Base-by-base conservation (phyloP, 1,140 invertebrate genomes). In the Samia ricini region DNA sequence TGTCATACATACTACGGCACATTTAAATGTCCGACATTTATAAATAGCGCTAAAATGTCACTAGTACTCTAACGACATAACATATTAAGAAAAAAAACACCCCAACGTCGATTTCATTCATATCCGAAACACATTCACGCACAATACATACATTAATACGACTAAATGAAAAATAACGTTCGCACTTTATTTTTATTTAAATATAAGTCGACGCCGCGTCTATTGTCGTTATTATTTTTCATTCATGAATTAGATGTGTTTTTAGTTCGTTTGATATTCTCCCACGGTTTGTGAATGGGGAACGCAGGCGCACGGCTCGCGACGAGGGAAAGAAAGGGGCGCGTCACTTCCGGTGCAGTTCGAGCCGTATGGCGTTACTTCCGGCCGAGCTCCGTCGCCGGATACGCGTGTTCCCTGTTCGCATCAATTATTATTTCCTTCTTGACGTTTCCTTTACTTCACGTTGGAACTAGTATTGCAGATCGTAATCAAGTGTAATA, bases 371-470 rank as follows among this genome's bases (percentile, higher is more conserved):
- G 74, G 73, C 75, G 72, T 67, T 78, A 77, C 77, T 84, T 82
- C 81, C 77, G 71, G 61, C 63, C 76, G 68, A 5, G n/a, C n/a
- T 51, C 50, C 61, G 62, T 63, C 76, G 66, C 74, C 74, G 81
- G 82, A 85, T 79, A 77, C 72, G 69, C 59, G 64, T 76, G 81
- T 78, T 77, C 79, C 75, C 76, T 74, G 74, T 76, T 76, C 72
- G 72, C 71, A 72, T 83, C 80, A 84, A 87, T 85, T 85, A 83
- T 84, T 81, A 79, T 84, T 84, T 85, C 81, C 85, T 84, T 83
- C 79, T 85, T 81, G 77, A 70, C 73, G 73, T 71, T 83, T 83
- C 81, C 81, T 80, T 76, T 83, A 52, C 22, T 42, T 42, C 33
- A 42, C 4, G 33, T 4, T 15, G n/a, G 4, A 42, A 42, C 4